Percentiles rank a stretch among this genome's conserved stretches.
phyloP scores from a whole-genome alignment of 2,888 invertebrate species.

The Xanthorhoe designata region DNA sequence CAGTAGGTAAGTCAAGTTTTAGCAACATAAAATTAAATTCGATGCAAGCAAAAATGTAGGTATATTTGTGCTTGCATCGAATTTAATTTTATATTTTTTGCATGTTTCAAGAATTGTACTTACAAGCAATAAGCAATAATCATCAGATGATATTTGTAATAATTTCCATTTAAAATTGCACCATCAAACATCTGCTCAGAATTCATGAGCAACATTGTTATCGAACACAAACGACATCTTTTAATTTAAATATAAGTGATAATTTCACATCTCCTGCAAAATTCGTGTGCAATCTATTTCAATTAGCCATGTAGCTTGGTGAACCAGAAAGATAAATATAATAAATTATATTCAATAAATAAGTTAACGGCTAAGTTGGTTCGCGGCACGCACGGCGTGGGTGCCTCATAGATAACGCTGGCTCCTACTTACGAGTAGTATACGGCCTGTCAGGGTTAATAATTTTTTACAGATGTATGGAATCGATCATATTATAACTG shows the following conservation, averaged over 20 bases:
- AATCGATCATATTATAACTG: background rate
- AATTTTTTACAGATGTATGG: background rate
- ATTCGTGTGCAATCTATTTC: slow-evolving; percentile 20
- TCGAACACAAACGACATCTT: background rate
- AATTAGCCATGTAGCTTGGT: slow-evolving; percentile 26
- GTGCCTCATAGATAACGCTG: slow-evolving; percentile 46
- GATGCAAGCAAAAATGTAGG: background rate
- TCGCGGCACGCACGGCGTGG: slow-evolving; percentile 51
- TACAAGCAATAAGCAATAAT: background rate
- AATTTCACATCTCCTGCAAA: background rate
- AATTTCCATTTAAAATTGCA: slow-evolving; percentile 7
- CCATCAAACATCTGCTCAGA: background rate
- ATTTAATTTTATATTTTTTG: no score
- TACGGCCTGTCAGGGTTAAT: slow-evolving; percentile 32
- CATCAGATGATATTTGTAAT: slow-evolving; percentile 4
- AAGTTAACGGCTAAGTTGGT: slow-evolving; percentile 48
- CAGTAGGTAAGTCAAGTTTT: background rate
- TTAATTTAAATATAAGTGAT: background rate
- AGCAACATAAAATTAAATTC: background rate
- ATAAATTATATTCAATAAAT: slow-evolving; percentile 53
- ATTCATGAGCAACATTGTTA: background rate
- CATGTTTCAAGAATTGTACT: background rate
- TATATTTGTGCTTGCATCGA: no score
- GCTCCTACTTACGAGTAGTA: slow-evolving; percentile 47
- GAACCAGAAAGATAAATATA: slow-evolving; percentile 37